Percentiles rank a stretch among this genome's conserved stretches.
phyloP scores from a whole-genome alignment of 2,797 vertebrate genomes.

The Petrocephalus schoutedeni region DNA sequence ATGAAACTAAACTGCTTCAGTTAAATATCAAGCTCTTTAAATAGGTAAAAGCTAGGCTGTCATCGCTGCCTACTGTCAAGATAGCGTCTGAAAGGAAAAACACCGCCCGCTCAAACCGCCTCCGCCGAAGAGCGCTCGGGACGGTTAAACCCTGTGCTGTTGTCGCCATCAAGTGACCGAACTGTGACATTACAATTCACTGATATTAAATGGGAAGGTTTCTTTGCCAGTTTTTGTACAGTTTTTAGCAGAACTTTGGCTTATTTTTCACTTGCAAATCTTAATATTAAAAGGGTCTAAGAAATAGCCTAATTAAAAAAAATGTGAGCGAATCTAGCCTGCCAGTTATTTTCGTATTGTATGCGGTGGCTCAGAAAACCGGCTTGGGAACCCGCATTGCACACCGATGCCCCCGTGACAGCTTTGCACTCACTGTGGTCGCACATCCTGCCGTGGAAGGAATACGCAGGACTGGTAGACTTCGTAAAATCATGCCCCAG shows the following conservation, averaged over 20 bases:
- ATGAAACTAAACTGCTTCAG: neutral
- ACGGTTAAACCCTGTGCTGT: neutral
- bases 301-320: neutral
- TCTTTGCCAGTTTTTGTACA: neutral
- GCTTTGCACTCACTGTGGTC: slow-evolving; percentile 54
- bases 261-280: neutral
- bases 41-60: neutral
- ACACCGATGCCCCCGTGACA: neutral
- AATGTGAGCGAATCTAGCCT: neutral
- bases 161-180: slow-evolving; percentile 46
- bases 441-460: slow-evolving; percentile 67
- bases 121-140: neutral
- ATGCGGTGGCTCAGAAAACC: neutral
- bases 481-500: slow-evolving; percentile 79
- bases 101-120: neutral
- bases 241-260: neutral
- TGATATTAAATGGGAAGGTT: neutral
- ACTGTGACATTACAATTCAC: slow-evolving; percentile 23
- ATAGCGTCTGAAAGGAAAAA: neutral
- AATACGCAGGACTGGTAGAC: slow-evolving; percentile 70
- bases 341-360: neutral
- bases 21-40: neutral
- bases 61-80: neutral
- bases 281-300: neutral
- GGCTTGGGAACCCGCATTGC: neutral